Evolutionary conservation across 2,113 vertebrate genomes (phyloP), one percentile per base, ranked within the genome.

Genomic region (Pollimyrus isidori): DNA sequence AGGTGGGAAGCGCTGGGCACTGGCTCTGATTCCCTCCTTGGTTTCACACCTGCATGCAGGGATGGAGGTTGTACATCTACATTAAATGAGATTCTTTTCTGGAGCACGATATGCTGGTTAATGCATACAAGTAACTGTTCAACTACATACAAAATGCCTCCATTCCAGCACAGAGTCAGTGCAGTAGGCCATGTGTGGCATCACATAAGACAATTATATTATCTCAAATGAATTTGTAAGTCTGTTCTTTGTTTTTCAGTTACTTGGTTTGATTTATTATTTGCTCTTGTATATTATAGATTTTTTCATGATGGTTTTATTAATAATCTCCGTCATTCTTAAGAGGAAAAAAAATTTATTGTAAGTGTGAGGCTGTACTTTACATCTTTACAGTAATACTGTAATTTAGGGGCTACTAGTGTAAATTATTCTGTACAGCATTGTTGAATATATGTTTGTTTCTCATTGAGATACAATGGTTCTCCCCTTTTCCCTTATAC

Each of bases 1-100:
- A 96, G 96, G 97, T 97, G 91, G 95, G 95, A 35, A 5, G 23
- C 10, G 15, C 6, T 80, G 4, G 11, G 13, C 19, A 9, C 80
- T 1, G 7, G 80, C 9, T 83, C 45, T 3, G 17, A 23, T 4
- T 48, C 17, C 45, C 19, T 84, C 42, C 39, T 84, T 82, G 39
- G 76, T 45, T 45, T 69, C 17, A 9, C 39, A 9, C 15, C 42
- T 9, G 17, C 42, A 82, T 82, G 76, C 19, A 82, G 26, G 26
- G 62, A 30, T 69, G 26, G 62, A 69, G 39, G 76, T 6, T 82
- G 17, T 45, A 82, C 39, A 69, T 69, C n/a, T 69, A 15, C 62
- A 30, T 69, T 26, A 69, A 30, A 30, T 69, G 10, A 30, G 10
- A 69, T 69, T 65, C 62, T 65, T 69, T 69, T 69, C 62, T 69